These are phyloP conservation scores for Lipotes vexillifer DNA, from an alignment of 2,113 vertebrate genomes.

Conservation along the genomic window DNA sequence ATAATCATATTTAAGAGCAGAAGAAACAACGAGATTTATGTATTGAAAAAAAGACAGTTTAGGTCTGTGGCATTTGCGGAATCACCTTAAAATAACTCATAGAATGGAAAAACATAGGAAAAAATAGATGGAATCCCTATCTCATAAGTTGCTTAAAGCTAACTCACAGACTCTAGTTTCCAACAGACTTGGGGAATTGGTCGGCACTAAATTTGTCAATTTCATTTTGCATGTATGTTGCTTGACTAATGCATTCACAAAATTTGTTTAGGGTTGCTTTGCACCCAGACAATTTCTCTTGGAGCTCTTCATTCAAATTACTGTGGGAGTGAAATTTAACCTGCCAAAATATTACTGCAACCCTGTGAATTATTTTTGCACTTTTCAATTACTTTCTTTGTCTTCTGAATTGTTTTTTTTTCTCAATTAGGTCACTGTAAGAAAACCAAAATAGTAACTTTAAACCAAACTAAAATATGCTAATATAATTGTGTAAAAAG, in stretches of 20 bases:
- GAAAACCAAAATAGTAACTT: not conserved
- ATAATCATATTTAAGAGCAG: not conserved
- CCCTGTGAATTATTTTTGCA: constrained; percentile 45
- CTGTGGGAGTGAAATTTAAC: constrained; percentile 50
- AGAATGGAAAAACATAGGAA: not conserved
- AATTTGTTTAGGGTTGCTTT: constrained; percentile 58
- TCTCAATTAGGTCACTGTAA: not conserved
- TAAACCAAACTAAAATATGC: not conserved
- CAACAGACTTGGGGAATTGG: constrained; percentile 30
- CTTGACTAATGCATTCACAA: constrained; percentile 46
- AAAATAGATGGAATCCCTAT: not conserved
- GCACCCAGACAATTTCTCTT: constrained; percentile 54
- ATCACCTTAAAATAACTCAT: constrained; percentile 38
- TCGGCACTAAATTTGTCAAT: constrained; percentile 42
- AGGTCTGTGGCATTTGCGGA: not conserved
- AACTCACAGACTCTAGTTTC: constrained; percentile 19
- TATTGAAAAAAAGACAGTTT: not conserved
- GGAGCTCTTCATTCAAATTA: constrained; percentile 35
- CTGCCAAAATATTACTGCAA: constrained; percentile 41
- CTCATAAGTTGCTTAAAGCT: constrained; percentile 17
- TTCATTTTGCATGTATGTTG: constrained; percentile 54
- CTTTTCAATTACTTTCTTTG: constrained; percentile 38
- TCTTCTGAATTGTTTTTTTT: not conserved
- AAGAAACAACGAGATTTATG: not conserved
- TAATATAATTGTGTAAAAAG: not conserved